Base-by-base conservation (phyloP, 2,888 invertebrate species). In the Melanargia galathea region DNA sequence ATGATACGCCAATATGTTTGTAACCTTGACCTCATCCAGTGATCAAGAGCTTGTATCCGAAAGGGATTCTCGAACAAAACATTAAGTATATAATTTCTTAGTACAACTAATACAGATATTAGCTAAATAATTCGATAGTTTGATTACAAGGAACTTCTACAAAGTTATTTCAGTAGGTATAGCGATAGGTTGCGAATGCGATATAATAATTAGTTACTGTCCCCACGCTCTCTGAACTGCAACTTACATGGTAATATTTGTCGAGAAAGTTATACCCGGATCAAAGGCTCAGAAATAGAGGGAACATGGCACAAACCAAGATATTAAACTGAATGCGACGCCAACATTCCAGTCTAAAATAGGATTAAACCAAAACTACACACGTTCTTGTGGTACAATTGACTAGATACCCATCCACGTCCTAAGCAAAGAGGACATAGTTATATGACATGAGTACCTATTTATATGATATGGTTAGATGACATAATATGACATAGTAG, bases 201-300 rank as follows among this genome's bases (percentile, higher is more conserved):
- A 26, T 16, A 13, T 22, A 13, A 7, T 64, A 33, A 57, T 60
- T 61, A 63, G 54, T 33, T 49, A 57, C 30, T 55, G n/a, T 18
- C n/a, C 46, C 46, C 45, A 51, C 26, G n/a, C 57, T 54, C 35
- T 30, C 49, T 43, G 26, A 54, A 58, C 35, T 66, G 43, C 20
- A 51, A 63, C 40, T 43, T 57, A 6, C 38, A 30, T 11, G 52
- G 51, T 52, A 57, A 52, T 35, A 62, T 38, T 51, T 54, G 49
- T 43, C 22, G 30, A 20, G 52, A 18, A 63, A 66, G 60, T 66
- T 61, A 54, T 63, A 33, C 20, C 7, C n/a, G 57, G 54, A 60
- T 63, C 63, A 57, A 60, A 60, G 49, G 18, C 57, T 52, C 54
- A 40, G 35, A 45, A 51, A 35, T 59, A 65, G 49, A 38, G 43